Percentiles rank a stretch among this genome's conserved stretches.
Conservation (phyloP, 2,797 vertebrate species). For the Pseudochirops cupreus region DNA sequence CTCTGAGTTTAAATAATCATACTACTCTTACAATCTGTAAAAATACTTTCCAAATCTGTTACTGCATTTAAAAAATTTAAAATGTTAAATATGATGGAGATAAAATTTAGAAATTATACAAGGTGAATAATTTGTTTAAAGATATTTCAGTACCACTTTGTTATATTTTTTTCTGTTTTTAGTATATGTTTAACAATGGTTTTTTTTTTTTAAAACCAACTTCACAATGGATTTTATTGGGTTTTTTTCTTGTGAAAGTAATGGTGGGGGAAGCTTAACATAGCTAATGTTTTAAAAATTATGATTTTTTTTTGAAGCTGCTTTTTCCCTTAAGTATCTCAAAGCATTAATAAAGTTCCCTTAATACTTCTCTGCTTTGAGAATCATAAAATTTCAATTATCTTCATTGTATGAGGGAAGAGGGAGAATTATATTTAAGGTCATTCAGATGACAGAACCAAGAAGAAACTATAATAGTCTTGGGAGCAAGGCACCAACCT, state of each 20-base stretch:
- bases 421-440: constrained; percentile 50
- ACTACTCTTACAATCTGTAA: constrained; percentile 59
- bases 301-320: constrained; percentile 30
- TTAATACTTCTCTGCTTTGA: constrained; percentile 37
- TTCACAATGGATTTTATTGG: constrained; percentile 56
- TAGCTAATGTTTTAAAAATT: background rate
- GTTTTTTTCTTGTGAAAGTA: constrained; percentile 28
- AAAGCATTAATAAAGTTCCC: constrained; percentile 47
- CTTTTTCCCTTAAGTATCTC: constrained; percentile 39
- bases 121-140: constrained; percentile 72
- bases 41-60: constrained; percentile 59
- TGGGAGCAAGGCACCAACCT: background rate
- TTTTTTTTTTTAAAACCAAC: constrained; percentile 50
- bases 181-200: constrained; percentile 55
- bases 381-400: constrained; percentile 56
- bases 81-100: constrained; percentile 60
- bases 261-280: constrained; percentile 46
- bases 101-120: constrained; percentile 69
- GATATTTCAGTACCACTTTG: constrained; percentile 60
- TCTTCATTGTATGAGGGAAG: constrained; percentile 30
- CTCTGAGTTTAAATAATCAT: constrained; percentile 68
- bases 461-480: constrained; percentile 38
- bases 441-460: constrained; percentile 39
- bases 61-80: constrained; percentile 60
- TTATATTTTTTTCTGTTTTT: constrained; percentile 67